Base-by-base conservation (phyloP, 2,888 invertebrate species). In the Ethmia dodecea region DNA sequence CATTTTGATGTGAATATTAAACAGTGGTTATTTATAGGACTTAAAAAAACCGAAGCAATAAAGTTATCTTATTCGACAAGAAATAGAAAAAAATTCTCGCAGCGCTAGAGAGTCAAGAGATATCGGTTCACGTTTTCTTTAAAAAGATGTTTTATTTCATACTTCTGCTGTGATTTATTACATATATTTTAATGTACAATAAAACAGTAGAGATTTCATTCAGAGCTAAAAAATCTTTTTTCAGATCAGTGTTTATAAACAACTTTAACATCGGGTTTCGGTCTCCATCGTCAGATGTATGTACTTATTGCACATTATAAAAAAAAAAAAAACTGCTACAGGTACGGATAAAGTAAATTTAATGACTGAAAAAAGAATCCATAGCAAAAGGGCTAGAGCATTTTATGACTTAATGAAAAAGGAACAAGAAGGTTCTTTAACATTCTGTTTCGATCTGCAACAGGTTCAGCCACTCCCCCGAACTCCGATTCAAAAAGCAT, bases 241-340 rank as follows among this genome's bases (percentile, higher is more conserved):
- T 18, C 4, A 18, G 18, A 5, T 18, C 18, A 28, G 27, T 27
- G 13, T 33, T 33, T 11, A 22, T 5, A 18, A 25, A 25, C 9
- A 28, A 33, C n/a, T 33, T 33, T 33, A 33, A 33, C 13, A 33
- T 33, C 27, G 33, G 27, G 9, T 33, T 33, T 27, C 15, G 14
- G 13, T 33, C 27, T 6, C 33, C 33, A 11, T 12, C 27, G 2
- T 16, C 27, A 9, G 33, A 33, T 33, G 28, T 15, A n/a, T 33
- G 33, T 15, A 33, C 11, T 22, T 11, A 18, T 4, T 33, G 33
- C 27, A 11, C 14, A 10, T 12, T 27, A 5, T 33, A 18, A 18
- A 4, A 18, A 18, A 18, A 5, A 5, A 18, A 18, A 18, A 18
- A 18, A 18, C 18, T 18, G 18, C 4, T 18, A 4, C 18, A 18